These are phyloP conservation scores for Rhaphigaster nebulosa DNA, from an alignment of 2,888 invertebrate species.

Conservation along the genomic window DNA sequence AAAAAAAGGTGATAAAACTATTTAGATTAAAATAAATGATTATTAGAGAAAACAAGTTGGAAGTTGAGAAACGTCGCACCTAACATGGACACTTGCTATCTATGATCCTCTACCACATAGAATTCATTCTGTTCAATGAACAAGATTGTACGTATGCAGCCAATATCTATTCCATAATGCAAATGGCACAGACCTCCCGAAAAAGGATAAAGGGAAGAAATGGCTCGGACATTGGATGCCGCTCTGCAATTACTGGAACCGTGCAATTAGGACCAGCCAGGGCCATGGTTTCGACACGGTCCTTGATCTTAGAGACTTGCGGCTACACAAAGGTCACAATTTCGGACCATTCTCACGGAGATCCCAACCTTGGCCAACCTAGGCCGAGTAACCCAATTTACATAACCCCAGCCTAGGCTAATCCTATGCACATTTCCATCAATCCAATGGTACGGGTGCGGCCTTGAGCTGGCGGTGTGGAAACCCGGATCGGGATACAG, in stretches of 20 bases:
- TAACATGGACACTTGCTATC: no score
- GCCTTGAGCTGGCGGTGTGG: not conserved
- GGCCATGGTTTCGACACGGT: constrained; percentile 5
- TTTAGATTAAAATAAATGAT: no score
- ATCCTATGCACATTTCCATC: not conserved
- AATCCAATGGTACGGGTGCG: not conserved
- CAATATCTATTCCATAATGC: not conserved
- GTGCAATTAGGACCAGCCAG: not conserved
- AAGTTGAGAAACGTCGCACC: no score
- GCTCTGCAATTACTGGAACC: not conserved
- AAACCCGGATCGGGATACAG: not conserved
- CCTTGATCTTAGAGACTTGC: not conserved
- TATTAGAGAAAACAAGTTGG: no score
- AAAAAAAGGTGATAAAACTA: no score
- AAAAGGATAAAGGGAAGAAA: not conserved
- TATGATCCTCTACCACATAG: no score
- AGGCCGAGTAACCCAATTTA: constrained; percentile 37
- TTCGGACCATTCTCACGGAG: constrained; percentile 48
- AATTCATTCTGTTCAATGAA: not conserved
- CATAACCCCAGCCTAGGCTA: not conserved
- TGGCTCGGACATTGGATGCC: constrained; percentile 21
- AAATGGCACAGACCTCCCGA: not conserved
- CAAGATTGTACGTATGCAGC: not conserved
- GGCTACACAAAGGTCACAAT: constrained; percentile 28
- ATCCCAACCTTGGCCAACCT: constrained; percentile 34